Evolutionary conservation across 2,113 vertebrate species (phyloP), one percentile per base, ranked within the genome.

Genomic region (Esox niger): DNA sequence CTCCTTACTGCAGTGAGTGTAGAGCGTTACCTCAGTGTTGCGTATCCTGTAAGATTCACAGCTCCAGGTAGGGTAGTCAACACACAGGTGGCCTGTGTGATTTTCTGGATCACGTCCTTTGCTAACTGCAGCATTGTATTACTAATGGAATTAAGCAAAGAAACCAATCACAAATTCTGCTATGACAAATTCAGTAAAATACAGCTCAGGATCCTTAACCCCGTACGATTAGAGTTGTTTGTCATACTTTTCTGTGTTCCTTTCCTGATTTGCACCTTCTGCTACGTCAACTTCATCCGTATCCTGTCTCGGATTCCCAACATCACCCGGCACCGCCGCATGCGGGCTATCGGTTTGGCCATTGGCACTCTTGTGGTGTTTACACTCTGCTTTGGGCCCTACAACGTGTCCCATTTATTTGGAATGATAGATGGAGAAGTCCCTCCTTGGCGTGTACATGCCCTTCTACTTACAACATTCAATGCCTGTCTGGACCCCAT

Each of bases 401-500:
- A 76, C 62, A 84, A 84, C 38, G 3, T 2, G 0, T 75, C n/a
- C 47, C 47, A 52, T 52, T 4, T 52, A 21, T 11, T 21, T 11
- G 47, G 47, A 89, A 86, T 13, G 84, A 90, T 0, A n/a, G 6
- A 52, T 17, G 15, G 15, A 7, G 21, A 52, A 76, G 86, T 27
- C 87, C 88, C 61, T 91, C 64, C 17, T 89, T 52, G 47, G 47
- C 21, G 3, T 54, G 67, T 0, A 77, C 76, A 17, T 20, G 47
- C 47, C 47, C n/a, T 52, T 52, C 47, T 88, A 11, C 71, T 86
- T 3, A 86, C 70, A 67, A 80, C 73, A 3, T 63, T 81, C 29
- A 92, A 87, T 20, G 68, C 86, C 10, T 86, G 87, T 2, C 55
- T 90, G 0, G 87, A 92, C 21, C 87, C 88, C 1, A 64, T 90